phyloP scores from a whole-genome alignment of 2,888 invertebrate genomes.

The Allygus modestus region DNA sequence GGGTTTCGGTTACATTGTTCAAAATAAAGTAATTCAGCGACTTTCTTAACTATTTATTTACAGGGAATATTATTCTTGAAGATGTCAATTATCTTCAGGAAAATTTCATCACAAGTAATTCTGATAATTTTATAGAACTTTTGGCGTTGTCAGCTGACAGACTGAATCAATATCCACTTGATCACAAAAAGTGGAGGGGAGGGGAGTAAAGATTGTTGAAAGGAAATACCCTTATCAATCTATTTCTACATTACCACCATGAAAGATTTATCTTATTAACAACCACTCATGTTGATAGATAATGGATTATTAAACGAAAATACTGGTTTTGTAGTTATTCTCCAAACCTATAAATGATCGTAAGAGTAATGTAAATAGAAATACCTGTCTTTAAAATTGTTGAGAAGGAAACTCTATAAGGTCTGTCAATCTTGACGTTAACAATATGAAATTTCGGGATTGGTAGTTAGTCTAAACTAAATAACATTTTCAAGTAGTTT shows the following conservation, averaged over 20 bases:
- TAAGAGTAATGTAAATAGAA: too few species aligned
- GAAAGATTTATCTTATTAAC: not conserved
- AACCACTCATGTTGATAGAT: not conserved
- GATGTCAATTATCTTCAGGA: not conserved
- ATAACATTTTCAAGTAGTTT: too few species aligned
- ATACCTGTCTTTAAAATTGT: too few species aligned
- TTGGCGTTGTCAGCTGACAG: slow-evolving; percentile 34
- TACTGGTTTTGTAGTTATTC: too few species aligned
- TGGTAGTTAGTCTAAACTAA: too few species aligned
- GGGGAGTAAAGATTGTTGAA: slow-evolving; percentile 18
- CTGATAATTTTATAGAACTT: not conserved
- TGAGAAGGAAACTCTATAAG: too few species aligned
- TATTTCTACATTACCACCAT: not conserved
- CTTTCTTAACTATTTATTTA: not conserved
- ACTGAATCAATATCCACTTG: slow-evolving; percentile 50
- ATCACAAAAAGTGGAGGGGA: slow-evolving; percentile 47
- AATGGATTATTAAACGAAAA: not conserved
- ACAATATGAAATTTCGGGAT: too few species aligned
- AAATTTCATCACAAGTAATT: not conserved
- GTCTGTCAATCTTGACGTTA: too few species aligned
- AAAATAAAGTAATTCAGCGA: not conserved
- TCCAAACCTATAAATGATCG: too few species aligned
- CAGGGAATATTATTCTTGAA: not conserved
- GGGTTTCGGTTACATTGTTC: not conserved
- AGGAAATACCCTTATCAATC: not conserved